Conservation (phyloP, 2,797 vertebrate species). For the Tapera naevia region DNA sequence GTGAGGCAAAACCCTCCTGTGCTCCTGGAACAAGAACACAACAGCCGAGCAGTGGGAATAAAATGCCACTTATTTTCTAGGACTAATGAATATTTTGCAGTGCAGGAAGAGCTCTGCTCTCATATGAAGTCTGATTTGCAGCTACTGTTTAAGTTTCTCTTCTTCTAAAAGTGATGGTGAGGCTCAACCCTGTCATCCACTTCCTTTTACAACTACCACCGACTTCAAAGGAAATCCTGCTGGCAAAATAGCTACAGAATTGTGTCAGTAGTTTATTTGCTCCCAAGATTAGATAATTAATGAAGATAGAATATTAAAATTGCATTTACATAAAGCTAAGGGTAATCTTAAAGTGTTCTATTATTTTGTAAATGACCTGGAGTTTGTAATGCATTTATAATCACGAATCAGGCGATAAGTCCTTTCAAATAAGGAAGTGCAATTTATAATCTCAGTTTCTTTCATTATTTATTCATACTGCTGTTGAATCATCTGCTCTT, state of each 20-base stretch:
- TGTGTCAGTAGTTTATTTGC: constrained; percentile 57
- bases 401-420: not conserved
- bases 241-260: constrained; percentile 45
- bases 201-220: not conserved
- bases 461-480: not conserved
- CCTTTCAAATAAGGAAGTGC: not conserved
- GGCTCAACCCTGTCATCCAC: constrained; percentile 5
- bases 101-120: not conserved
- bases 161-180: not conserved
- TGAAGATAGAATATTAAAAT: constrained; percentile 41
- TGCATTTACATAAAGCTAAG: constrained; percentile 39
- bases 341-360: not conserved
- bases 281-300: constrained; percentile 56
- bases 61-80: not conserved
- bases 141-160: not conserved
- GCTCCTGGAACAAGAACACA: not conserved
- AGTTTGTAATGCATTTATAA: not conserved
- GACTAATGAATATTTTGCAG: not conserved
- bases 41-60: not conserved
- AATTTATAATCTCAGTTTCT: not conserved
- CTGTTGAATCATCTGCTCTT: not conserved
- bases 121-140: not conserved
- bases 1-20: not conserved
- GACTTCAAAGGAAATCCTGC: constrained; percentile 62
- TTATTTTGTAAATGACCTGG: not conserved